Base-by-base conservation (phyloP, 1,140 invertebrate species). In the Neodiprion virginianus region DNA sequence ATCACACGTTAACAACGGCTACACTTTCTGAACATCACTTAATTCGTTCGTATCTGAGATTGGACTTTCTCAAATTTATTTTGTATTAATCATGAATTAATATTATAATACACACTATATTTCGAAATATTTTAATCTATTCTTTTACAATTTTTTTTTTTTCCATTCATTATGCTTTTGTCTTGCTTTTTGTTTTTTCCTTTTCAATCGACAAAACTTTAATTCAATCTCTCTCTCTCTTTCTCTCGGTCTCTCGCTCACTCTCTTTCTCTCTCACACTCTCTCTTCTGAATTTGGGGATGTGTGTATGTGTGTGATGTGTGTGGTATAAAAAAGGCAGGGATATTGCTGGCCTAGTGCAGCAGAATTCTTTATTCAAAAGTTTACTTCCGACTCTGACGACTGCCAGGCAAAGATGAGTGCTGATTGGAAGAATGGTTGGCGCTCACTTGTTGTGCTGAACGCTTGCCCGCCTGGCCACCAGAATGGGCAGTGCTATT, bases 381-480 rank as follows among this genome's bases (percentile, higher is more conserved):
- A 47, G 8, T 72, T 77, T 65, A 75, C 61, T 79, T 73, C 77
- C 75, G 73, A 71, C 47, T 14, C 53, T 66, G 72, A 75, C 48
- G 73, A 74, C 81, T 76, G 65, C 73, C 69, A 73, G 61, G 61
- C 69, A 66, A 75, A 69, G 75, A 72, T 75, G 75, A 70, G 69
- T 76, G 76, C 21, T 75, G 73, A 76, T 61, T 61, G 11, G 53
- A 61, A 61, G 53, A 4, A 17, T 61, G 53, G 53, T 61, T 61
- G 53, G 53, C 11, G 53, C 79, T 85, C 77, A 84, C 76, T 85
- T 83, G 81, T 78, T 83, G 78, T 80, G 81, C 78, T 79, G 83
- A 80, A 81, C 81, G 83, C 76, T 84, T 83, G 79, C 78, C 79
- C 79, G 78, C 72, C 79, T 83, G 82, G 74, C 79, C 78, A 78